phyloP scores from a whole-genome alignment of 2,888 invertebrate species.

The Andrena flavipes region DNA sequence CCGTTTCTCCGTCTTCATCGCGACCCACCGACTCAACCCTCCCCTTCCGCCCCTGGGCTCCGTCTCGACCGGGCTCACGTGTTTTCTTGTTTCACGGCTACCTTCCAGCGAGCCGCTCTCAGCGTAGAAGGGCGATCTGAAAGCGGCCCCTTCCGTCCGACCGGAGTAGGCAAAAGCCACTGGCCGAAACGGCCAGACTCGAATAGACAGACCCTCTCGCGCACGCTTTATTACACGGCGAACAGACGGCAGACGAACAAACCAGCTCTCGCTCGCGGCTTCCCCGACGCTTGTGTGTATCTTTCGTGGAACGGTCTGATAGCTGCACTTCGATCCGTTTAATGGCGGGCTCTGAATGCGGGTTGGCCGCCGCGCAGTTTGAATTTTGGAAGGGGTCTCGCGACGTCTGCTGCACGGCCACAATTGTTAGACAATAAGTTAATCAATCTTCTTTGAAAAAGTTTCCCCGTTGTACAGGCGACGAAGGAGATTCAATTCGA shows the following conservation, averaged over 20 bases:
- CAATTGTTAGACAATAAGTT: constrained; percentile 48
- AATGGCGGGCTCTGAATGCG: constrained; percentile 48
- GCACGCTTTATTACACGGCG: constrained; percentile 64
- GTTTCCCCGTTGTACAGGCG: background rate
- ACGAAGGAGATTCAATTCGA: constrained; percentile 3
- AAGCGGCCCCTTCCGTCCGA: constrained; percentile 44
- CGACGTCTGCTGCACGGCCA: constrained; percentile 3
- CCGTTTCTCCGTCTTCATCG: constrained; percentile 17
- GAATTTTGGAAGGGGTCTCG: constrained; percentile 7
- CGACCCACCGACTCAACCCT: constrained; percentile 6
- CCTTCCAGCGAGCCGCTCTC: constrained; percentile 33
- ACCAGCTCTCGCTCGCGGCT: constrained; percentile 30
- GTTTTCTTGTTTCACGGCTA: constrained; percentile 72
- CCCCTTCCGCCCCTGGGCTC: constrained; percentile 36
- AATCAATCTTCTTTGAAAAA: constrained; percentile 17
- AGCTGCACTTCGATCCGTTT: constrained; percentile 57
- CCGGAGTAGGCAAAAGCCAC: constrained; percentile 45
- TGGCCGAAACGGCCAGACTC: constrained; percentile 44
- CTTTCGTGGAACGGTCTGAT: constrained; percentile 59
- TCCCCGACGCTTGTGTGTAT: constrained; percentile 47
- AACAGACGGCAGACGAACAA: constrained; percentile 58
- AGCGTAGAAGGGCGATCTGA: constrained; percentile 36
- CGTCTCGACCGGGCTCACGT: constrained; percentile 43
- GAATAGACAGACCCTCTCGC: constrained; percentile 48
- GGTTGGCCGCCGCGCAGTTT: background rate